These are phyloP conservation scores for Chanos chanos DNA, from an alignment of 2,797 vertebrate genomes.

Conservation along the genomic window DNA sequence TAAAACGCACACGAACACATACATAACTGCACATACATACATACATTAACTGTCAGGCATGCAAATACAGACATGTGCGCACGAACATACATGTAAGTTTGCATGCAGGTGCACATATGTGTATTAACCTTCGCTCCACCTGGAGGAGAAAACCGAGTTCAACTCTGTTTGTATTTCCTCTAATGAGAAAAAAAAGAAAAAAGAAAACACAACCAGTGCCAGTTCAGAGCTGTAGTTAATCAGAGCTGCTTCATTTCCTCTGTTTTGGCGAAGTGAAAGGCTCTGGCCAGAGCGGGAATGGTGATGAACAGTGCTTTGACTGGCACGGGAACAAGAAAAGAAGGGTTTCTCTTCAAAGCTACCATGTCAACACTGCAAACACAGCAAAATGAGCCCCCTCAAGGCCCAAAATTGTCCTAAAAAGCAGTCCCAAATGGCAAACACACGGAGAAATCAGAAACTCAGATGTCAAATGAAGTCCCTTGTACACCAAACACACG, in stretches of 20 bases:
- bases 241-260: conserved; percentile 16
- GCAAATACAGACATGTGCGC: too few relatives aligned
- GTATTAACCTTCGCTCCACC: conserved; percentile 2
- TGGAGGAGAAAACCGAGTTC: not conserved
- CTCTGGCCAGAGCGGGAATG: too few relatives aligned
- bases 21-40: not conserved
- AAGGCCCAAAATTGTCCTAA: not conserved
- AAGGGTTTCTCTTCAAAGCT: too few relatives aligned
- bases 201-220: not conserved
- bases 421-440: not conserved
- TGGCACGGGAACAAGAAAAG: too few relatives aligned
- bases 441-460: not conserved
- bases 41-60: not conserved
- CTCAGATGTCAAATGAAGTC: not conserved
- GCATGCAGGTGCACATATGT: conserved; percentile 8
- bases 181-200: not conserved
- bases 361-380: not conserved
- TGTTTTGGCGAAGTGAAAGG: too few relatives aligned
- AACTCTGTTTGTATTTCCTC: not conserved
- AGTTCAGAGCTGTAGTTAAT: conserved; percentile 9
- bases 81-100: not conserved
- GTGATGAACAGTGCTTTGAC: too few relatives aligned
- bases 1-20: not conserved
- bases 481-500: conserved; percentile 35
- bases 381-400: not conserved